Evolutionary conservation across 2,113 vertebrate genomes (phyloP), one percentile per base, ranked within the genome.

Genomic region (Dascyllus trimaculatus): DNA sequence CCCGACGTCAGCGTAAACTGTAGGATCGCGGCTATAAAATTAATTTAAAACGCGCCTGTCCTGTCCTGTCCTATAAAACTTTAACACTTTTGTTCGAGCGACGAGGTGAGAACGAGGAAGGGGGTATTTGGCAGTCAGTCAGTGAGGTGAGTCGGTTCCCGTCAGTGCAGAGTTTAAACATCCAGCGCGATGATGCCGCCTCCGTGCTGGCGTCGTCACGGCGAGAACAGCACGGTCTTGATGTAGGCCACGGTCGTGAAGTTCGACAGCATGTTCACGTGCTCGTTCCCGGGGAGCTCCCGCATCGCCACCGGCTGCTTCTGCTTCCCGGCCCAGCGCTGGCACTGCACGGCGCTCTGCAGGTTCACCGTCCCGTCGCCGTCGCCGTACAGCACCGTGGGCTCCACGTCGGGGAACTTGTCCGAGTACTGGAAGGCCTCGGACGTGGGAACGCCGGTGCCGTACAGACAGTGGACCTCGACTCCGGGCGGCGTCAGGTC

Each of bases 291-390:
- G 0, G 95, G 93, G 8, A 99, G 94, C 81, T 96, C 96, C 2
- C 93, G 24, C 24, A 98, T 4, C 0, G 18, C 64, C 29, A 99
- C 96, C 0, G 93, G 78, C 26, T 97, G 94, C 17, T 95, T 91
- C 64, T 99, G 97, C 79, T 8, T 81, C 11, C 81, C 79, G 1
- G 54, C 74, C 98, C 98, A 99, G 51, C 92, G 94, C 4, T 68
- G 88, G 78, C 98, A 99, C 4, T 97, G 95, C 62, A 95, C 75
- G 75, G 95, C 95, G 73, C 97, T 99, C 71, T 85, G 76, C 58
- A 98, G 74, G 92, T 99, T 99, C n/a, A 99, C 98, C 0, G 98
- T 99, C 0, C 98, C 98, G 0, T 99, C 98, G 0, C 98, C 98
- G 0, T 97, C 92, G 0, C 97, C 96, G 26, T 88, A 88, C 59